Evolutionary conservation across 2,797 vertebrate genomes (phyloP).

Genomic region (Lagodon rhomboides): DNA sequence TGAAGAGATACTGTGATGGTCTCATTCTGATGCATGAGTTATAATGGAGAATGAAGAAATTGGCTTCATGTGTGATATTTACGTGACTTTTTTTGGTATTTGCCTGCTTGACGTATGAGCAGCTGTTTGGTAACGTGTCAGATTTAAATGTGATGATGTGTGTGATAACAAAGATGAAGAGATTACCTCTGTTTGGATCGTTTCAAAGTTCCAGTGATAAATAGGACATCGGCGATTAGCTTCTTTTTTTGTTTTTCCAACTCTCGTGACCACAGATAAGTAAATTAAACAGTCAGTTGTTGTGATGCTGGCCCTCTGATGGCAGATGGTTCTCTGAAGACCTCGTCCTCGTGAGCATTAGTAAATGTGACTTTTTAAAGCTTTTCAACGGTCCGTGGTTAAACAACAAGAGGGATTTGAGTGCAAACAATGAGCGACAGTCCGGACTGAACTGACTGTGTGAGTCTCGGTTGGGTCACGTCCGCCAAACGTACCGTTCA

Average conservation of each 20-base stretch:
- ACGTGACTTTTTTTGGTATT: not conserved
- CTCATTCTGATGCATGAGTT: not conserved
- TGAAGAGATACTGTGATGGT: not conserved
- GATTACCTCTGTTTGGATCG: slow-evolving; percentile 42
- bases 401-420: slow-evolving; percentile 29
- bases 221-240: slow-evolving; percentile 46
- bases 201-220: slow-evolving; percentile 53
- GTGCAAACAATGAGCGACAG: too few species aligned
- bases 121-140: too few species aligned
- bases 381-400: not conserved
- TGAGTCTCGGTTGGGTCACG: too few species aligned
- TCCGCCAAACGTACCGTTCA: too few species aligned
- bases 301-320: slow-evolving; percentile 49
- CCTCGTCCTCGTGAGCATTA: slow-evolving; percentile 55
- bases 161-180: slow-evolving; percentile 20
- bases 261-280: slow-evolving; percentile 62
- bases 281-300: slow-evolving; percentile 66
- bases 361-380: slow-evolving; percentile 71
- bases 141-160: too few species aligned
- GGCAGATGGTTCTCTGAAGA: slow-evolving; percentile 48
- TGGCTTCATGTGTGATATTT: not conserved
- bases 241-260: slow-evolving; percentile 33
- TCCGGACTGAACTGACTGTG: too few species aligned
- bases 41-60: not conserved
- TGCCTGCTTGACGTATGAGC: too few species aligned